Conservation (phyloP, 2,113 vertebrate species). For the Panurus biarmicus region DNA sequence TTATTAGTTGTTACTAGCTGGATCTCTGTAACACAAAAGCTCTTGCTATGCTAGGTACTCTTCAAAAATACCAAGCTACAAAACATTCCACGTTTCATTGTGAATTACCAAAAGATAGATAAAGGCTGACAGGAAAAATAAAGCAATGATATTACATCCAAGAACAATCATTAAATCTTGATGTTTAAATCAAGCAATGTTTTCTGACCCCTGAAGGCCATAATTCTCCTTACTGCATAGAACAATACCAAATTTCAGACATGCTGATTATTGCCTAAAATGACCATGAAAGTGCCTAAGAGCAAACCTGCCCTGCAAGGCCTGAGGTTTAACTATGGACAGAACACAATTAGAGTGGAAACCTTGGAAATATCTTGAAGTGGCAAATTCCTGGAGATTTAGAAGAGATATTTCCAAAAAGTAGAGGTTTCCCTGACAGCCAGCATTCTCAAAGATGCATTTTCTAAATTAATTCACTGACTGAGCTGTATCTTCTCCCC, state of each 20-base stretch:
- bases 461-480: background rate
- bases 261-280: background rate
- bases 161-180: background rate
- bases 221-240: background rate
- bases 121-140: background rate
- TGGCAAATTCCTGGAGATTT: background rate
- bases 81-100: background rate
- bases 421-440: background rate
- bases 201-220: background rate
- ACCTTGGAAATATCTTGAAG: background rate
- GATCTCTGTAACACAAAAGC: background rate
- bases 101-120: background rate
- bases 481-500: background rate
- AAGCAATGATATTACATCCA: background rate
- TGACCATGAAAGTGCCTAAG: background rate
- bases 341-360: background rate
- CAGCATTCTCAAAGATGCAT: background rate
- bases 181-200: background rate
- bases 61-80: background rate
- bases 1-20: background rate
- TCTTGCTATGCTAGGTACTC: background rate
- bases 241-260: background rate
- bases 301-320: background rate
- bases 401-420: background rate
- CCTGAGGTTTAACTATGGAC: background rate